Conservation (phyloP, 2,888 invertebrate genomes). For the Phaonia tiefii region DNA sequence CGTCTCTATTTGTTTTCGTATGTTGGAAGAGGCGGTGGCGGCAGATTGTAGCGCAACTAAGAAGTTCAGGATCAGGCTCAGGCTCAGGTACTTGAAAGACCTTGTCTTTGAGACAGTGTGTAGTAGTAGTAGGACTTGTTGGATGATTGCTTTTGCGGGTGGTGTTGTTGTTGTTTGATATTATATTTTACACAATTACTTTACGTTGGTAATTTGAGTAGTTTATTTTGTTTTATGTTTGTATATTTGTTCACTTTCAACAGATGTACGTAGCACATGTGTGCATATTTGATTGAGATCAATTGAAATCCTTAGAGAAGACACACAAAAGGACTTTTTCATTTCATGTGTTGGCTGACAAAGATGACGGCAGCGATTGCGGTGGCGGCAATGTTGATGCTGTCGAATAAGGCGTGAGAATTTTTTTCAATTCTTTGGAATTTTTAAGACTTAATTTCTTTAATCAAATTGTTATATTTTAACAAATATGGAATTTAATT, state of each 20-base stretch:
- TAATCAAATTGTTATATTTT: slow-evolving; percentile 36
- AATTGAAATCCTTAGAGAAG: slow-evolving; percentile 55
- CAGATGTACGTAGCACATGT: slow-evolving; percentile 42
- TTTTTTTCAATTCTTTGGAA: slow-evolving; percentile 60
- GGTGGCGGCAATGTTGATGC: not conserved
- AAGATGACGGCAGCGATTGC: not conserved
- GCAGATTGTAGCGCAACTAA: slow-evolving; percentile 31
- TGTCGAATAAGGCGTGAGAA: slow-evolving; percentile 63
- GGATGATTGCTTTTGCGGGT: slow-evolving; percentile 41
- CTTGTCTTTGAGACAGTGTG: slow-evolving; percentile 48
- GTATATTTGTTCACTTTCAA: slow-evolving; percentile 7
- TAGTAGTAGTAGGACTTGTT: slow-evolving; percentile 48
- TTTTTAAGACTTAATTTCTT: slow-evolving; percentile 24
- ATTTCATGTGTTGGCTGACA: not conserved
- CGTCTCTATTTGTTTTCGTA: slow-evolving; percentile 16
- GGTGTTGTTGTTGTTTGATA: slow-evolving; percentile 22
- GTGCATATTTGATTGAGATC: slow-evolving; percentile 54
- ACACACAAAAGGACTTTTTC: not conserved
- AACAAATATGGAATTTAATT: slow-evolving; percentile 1
- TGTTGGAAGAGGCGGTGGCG: slow-evolving; percentile 64
- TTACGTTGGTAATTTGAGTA: slow-evolving; percentile 67
- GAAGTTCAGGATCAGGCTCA: slow-evolving; percentile 17
- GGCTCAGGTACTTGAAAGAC: slow-evolving; percentile 59
- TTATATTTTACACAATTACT: slow-evolving; percentile 17
- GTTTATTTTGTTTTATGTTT: slow-evolving; percentile 48